Conservation (phyloP, 2,888 invertebrate genomes). For the Protophormia terraenovae region DNA sequence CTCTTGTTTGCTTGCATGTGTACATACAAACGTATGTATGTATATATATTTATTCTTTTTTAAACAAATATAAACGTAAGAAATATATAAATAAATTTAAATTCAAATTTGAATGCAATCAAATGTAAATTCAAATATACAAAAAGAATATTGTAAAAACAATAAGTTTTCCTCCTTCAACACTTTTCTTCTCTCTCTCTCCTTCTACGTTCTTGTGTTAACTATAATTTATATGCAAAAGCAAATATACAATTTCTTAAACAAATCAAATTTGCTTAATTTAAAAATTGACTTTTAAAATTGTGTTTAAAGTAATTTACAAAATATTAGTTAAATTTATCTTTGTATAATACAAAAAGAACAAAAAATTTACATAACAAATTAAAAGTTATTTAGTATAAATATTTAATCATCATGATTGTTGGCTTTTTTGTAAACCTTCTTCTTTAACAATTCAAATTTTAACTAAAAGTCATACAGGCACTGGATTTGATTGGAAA, state of each 20-base stretch:
- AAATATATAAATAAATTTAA: conserved; percentile 46
- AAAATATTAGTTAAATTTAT: conserved; percentile 8
- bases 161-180: not conserved
- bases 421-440: conserved; percentile 6
- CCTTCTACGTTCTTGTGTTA: too few species aligned
- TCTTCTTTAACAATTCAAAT: not conserved
- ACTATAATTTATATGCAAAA: not conserved
- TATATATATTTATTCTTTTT: not conserved
- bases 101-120: conserved; percentile 61
- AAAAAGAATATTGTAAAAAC: conserved; percentile 30
- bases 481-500: not conserved
- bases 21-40: not conserved
- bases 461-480: not conserved
- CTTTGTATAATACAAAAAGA: not conserved
- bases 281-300: conserved; percentile 12
- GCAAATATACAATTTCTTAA: not conserved
- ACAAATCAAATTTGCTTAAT: not conserved
- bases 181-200: too few species aligned
- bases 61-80: conserved; percentile 10
- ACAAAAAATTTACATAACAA: conserved; percentile 41
- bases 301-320: not conserved
- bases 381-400: conserved; percentile 39
- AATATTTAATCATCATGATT: conserved; percentile 27
- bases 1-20: not conserved
- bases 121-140: conserved; percentile 54